Evolutionary conservation across 2,888 invertebrate species (phyloP).

Genomic region (Pyrgus malvae): DNA sequence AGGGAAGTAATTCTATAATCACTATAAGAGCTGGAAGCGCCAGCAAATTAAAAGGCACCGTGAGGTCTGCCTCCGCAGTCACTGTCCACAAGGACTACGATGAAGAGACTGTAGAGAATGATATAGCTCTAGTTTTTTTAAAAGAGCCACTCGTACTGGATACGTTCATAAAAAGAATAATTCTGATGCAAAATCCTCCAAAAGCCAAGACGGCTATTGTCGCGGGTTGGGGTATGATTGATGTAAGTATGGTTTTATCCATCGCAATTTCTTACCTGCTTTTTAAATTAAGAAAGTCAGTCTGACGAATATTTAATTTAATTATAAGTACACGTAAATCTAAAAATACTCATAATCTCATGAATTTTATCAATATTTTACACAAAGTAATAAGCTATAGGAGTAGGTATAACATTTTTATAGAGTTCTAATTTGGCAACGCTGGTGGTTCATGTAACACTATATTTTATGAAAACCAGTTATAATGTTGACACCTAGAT

Average conservation of each 20-base stretch:
- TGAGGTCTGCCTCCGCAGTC: neutral
- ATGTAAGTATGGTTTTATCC: constrained; percentile 42
- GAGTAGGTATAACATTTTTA: too few relatives aligned
- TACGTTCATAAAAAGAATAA: constrained; percentile 30
- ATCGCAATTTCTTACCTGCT: too few relatives aligned
- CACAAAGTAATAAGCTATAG: too few relatives aligned
- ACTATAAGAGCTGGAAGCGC: constrained; percentile 35
- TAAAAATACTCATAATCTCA: too few relatives aligned
- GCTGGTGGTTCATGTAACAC: too few relatives aligned
- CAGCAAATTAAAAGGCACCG: constrained; percentile 27
- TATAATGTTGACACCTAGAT: too few relatives aligned
- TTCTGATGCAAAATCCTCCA: constrained; percentile 34
- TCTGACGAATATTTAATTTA: too few relatives aligned
- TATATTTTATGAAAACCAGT: too few relatives aligned
- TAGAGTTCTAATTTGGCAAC: too few relatives aligned
- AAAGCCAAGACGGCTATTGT: constrained; percentile 28
- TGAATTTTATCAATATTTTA: too few relatives aligned
- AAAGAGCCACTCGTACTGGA: constrained; percentile 24
- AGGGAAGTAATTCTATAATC: neutral
- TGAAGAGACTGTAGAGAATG: constrained; percentile 18
- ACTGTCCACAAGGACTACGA: constrained; percentile 31
- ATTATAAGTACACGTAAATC: too few relatives aligned
- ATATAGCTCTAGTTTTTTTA: constrained; percentile 35
- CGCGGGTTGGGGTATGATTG: constrained; percentile 41
- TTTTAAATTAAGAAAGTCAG: too few relatives aligned